Percentiles rank a stretch among this genome's conserved stretches.
These are phyloP conservation scores for Lasioglossum morio DNA, from an alignment of 2,888 invertebrate genomes.

Conservation along the genomic window DNA sequence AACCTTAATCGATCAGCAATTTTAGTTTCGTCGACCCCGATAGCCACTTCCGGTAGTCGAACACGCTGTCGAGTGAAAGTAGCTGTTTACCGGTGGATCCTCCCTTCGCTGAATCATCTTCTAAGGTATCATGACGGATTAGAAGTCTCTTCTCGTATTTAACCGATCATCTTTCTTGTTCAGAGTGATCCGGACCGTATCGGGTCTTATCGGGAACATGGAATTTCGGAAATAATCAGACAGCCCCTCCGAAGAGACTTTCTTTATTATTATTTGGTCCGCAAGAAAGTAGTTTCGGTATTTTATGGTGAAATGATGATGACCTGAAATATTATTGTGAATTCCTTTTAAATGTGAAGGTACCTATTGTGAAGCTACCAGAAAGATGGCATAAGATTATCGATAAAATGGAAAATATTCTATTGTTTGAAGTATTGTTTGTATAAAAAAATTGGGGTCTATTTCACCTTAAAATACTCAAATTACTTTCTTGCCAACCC, in stretches of 20 bases:
- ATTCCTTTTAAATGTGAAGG: no score
- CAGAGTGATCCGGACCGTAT: not conserved
- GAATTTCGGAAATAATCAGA: not conserved
- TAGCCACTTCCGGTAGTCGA: constrained; percentile 4
- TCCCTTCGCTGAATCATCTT: not conserved
- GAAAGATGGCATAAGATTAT: no score
- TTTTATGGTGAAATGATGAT: no score
- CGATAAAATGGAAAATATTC: no score
- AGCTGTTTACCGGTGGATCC: not conserved
- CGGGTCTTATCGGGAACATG: not conserved
- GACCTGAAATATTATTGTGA: no score
- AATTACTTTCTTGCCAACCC: no score
- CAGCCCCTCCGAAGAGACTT: not conserved
- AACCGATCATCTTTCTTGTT: not conserved
- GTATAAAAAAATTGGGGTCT: no score
- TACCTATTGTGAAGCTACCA: no score
- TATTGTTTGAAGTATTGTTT: no score
- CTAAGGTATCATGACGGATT: not conserved
- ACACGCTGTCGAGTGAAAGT: constrained; percentile 6
- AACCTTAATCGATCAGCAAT: constrained; percentile 61
- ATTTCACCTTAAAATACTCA: no score
- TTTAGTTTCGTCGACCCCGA: constrained; percentile 41
- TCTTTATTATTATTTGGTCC: not conserved
- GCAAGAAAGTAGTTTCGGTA: no score
- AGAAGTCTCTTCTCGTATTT: not conserved